Evolutionary conservation across 2,888 invertebrate genomes (phyloP).

Genomic region (Asteroscopus sphinx): DNA sequence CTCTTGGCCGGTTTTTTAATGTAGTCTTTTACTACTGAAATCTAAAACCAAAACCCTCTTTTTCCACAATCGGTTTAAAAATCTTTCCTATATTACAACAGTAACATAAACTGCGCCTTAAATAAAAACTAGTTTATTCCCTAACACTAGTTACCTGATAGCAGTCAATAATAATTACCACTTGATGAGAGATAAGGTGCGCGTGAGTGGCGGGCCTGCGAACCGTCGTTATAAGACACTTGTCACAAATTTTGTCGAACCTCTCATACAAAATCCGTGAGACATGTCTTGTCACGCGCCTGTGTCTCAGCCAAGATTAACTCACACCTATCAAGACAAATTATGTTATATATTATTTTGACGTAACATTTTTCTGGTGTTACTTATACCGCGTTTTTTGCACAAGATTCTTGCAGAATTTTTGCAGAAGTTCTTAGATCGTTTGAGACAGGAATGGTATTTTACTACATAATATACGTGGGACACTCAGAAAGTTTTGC

Average conservation of each 20-base stretch:
- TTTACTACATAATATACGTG: too few relatives aligned
- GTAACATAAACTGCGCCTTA: slow-evolving; percentile 39
- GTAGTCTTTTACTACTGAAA: too few relatives aligned
- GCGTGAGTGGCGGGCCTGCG: slow-evolving; percentile 55
- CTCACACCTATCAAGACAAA: slow-evolving; percentile 42
- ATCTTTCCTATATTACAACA: not conserved
- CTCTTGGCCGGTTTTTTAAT: too few relatives aligned
- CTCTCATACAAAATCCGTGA: slow-evolving; percentile 6
- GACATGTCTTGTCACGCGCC: slow-evolving; percentile 2
- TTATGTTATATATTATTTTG: slow-evolving; percentile 46
- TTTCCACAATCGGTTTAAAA: not conserved
- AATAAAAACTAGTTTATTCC: slow-evolving; percentile 54
- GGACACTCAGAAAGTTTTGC: too few relatives aligned
- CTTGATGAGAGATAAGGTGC: slow-evolving; percentile 61
- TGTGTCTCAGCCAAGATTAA: slow-evolving; percentile 17
- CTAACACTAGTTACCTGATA: slow-evolving; percentile 56
- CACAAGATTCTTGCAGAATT: not conserved
- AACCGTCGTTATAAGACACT: slow-evolving; percentile 15
- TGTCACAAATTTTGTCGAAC: slow-evolving; percentile 7
- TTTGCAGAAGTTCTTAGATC: too few relatives aligned
- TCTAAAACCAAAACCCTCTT: not conserved
- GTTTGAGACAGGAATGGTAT: slow-evolving; percentile 25
- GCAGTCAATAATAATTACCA: slow-evolving; percentile 61
- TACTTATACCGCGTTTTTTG: slow-evolving; percentile 40
- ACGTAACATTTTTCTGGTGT: slow-evolving; percentile 37